Evolutionary conservation across 2,113 vertebrate species (phyloP).

Genomic region (Microcebus murinus): DNA sequence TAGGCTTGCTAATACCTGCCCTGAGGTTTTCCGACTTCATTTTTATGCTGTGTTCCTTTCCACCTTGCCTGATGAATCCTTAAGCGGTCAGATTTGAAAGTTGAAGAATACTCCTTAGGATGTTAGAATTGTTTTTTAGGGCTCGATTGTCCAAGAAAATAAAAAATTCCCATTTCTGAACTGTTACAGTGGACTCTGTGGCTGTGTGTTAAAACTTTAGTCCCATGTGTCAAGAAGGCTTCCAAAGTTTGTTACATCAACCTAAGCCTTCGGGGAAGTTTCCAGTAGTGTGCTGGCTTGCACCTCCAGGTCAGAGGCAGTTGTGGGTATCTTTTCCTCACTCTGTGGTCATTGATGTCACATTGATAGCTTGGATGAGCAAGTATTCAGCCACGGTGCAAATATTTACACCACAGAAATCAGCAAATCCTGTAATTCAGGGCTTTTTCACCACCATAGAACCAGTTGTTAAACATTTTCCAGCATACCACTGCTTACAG

Average conservation of each 20-base stretch:
- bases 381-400: not conserved
- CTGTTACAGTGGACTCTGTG: not conserved
- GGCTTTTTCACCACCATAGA: not conserved
- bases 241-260: not conserved
- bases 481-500: not conserved
- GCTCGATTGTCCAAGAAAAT: not conserved
- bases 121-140: not conserved
- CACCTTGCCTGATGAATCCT: not conserved
- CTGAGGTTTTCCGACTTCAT: not conserved
- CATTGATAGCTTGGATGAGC: not conserved
- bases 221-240: not conserved
- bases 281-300: not conserved
- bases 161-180: not conserved
- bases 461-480: constrained; percentile 46
- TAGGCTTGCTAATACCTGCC: not conserved
- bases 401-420: constrained; percentile 37
- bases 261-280: not conserved
- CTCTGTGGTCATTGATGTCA: not conserved
- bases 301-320: not conserved
- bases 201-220: not conserved
- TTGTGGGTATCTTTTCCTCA: not conserved
- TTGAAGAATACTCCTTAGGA: not conserved
- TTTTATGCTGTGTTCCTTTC: not conserved
- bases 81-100: not conserved
- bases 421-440: not conserved